phyloP scores from a whole-genome alignment of 2,797 vertebrate species.

The Labeo calbasu region DNA sequence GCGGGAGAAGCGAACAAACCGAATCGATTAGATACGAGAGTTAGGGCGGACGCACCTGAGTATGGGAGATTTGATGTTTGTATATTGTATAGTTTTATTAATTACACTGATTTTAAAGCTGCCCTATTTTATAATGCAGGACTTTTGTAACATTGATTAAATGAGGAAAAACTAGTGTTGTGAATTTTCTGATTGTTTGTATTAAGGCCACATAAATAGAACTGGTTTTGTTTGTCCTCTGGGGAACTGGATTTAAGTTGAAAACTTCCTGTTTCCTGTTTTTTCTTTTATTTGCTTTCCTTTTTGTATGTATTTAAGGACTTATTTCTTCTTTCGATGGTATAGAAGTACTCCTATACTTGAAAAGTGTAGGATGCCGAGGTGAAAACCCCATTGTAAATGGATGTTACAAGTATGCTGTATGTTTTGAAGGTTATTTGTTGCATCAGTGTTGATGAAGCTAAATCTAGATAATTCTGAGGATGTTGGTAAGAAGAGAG shows the following conservation, averaged over 20 bases:
- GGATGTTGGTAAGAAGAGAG: conserved; percentile 84
- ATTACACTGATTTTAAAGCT: conserved; percentile 99
- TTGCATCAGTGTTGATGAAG: conserved; percentile 94
- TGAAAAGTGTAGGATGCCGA: conserved; percentile 90
- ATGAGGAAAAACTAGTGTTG: conserved; percentile 95
- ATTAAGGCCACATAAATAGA: conserved; percentile 92
- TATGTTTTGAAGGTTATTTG: conserved; percentile 94
- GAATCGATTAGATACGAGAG: conserved; percentile 56
- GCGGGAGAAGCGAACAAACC: conserved; percentile 59
- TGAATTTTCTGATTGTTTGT: conserved; percentile 97
- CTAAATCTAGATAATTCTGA: conserved; percentile 90
- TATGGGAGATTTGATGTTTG: conserved; percentile 90
- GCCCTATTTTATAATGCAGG: conserved; percentile 99
- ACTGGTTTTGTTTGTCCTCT: conserved; percentile 85
- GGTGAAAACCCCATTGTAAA: conserved; percentile 91
- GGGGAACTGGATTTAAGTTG: conserved; percentile 95
- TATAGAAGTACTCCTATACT: conserved; percentile 91
- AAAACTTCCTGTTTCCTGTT: conserved; percentile 94
- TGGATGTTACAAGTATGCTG: conserved; percentile 95
- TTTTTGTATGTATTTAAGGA: conserved; percentile 95
- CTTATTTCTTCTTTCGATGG: conserved; percentile 88
- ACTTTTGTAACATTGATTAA: conserved; percentile 99
- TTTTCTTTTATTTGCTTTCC: conserved; percentile 72
- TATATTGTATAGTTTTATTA: conserved; percentile 99
- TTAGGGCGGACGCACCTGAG: conserved; percentile 78